phyloP scores from a whole-genome alignment of 2,113 vertebrate species.

The Sceloporus undulatus region DNA sequence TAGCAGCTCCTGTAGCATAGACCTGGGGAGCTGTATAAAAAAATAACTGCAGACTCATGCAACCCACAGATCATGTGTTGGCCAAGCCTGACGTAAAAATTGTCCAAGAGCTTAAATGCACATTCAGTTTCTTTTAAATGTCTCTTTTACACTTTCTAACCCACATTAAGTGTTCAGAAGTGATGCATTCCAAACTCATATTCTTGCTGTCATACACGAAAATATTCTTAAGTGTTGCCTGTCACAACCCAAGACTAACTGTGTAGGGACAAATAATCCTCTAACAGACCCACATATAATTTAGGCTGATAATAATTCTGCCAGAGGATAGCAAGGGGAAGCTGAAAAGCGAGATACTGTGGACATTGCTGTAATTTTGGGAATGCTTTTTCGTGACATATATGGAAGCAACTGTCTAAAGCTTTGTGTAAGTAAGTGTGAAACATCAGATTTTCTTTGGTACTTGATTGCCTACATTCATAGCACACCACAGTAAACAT shows the following conservation, averaged over 20 bases:
- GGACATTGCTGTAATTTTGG: constrained; percentile 3
- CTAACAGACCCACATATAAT: neutral
- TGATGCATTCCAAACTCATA: neutral
- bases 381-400: neutral
- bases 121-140: neutral
- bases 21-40: too few species aligned
- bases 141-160: neutral
- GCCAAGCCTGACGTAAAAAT: neutral
- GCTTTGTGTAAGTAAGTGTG: neutral
- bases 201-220: neutral
- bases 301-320: neutral
- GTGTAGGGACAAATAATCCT: neutral
- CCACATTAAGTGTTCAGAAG: neutral
- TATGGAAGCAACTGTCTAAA: constrained; percentile 2
- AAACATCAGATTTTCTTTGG: neutral
- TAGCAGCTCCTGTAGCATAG: too few species aligned
- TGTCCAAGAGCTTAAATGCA: neutral
- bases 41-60: too few species aligned
- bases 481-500: neutral
- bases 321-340: neutral
- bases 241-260: neutral
- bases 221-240: neutral
- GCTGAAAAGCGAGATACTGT: neutral
- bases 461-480: neutral
- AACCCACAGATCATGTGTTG: too few species aligned